Conservation (phyloP, 2,888 invertebrate genomes). For the Drosophila differens region DNA sequence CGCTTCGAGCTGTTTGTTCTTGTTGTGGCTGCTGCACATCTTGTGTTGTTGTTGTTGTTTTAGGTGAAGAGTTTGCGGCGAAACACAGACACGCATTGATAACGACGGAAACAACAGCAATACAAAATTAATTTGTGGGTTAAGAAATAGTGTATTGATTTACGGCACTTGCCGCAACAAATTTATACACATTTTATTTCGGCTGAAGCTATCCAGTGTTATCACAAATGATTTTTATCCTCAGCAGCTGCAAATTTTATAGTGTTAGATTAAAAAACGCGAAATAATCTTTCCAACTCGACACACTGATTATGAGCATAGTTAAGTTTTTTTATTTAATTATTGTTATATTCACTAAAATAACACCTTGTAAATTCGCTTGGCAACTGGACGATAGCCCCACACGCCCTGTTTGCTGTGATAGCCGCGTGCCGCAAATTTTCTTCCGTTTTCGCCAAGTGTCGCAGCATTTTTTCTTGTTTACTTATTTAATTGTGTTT, state of each 20-base stretch:
- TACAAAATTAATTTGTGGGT: background rate
- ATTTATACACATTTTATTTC: constrained; percentile 15
- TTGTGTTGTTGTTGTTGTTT: constrained; percentile 24
- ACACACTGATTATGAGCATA: constrained; percentile 31
- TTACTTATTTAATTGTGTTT: constrained; percentile 5
- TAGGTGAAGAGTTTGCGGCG: constrained; percentile 46
- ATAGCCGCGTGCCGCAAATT: constrained; percentile 67
- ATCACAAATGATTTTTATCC: constrained; percentile 62
- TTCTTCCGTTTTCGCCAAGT: constrained; percentile 42
- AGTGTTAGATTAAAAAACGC: constrained; percentile 40
- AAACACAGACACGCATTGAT: constrained; percentile 47
- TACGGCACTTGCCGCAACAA: constrained; percentile 9
- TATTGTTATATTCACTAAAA: background rate
- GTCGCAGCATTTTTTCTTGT: constrained; percentile 58
- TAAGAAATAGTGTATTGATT: constrained; percentile 12
- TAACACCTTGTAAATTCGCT: constrained; percentile 81
- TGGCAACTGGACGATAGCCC: constrained; percentile 81
- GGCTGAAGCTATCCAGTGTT: constrained; percentile 36
- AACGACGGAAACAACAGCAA: constrained; percentile 21
- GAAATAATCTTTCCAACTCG: constrained; percentile 41
- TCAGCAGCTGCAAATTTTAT: constrained; percentile 53
- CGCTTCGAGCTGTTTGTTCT: constrained; percentile 21
- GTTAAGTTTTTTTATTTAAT: constrained; percentile 40
- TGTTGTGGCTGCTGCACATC: background rate
- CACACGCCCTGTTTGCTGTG: constrained; percentile 84